Conservation (phyloP, 2,888 invertebrate species). For the Gnatocerus cornutus region DNA sequence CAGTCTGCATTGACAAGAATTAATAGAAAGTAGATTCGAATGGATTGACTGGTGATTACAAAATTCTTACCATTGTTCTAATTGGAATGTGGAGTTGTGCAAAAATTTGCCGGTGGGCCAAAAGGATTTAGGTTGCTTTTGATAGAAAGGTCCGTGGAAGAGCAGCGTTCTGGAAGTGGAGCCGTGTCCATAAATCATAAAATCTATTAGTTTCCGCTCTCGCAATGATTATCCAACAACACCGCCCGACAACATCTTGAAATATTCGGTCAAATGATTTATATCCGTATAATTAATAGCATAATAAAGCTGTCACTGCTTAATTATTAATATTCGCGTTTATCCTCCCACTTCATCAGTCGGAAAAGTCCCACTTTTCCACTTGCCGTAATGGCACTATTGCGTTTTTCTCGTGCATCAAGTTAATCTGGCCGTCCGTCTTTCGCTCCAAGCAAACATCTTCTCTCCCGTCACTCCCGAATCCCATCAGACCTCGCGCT, state of each 20-base stretch:
- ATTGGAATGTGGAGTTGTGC: constrained; percentile 3
- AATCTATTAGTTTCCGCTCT: constrained; percentile 2
- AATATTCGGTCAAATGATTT: constrained; percentile 37
- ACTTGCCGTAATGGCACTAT: constrained; percentile 45
- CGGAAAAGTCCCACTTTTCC: constrained; percentile 26
- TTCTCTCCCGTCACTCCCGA: constrained; percentile 52
- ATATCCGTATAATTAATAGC: constrained; percentile 31
- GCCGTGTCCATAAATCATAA: constrained; percentile 1
- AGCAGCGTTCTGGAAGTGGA: no score
- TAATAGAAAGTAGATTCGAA: constrained; percentile 35
- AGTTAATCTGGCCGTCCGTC: constrained; percentile 57
- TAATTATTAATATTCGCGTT: constrained; percentile 31
- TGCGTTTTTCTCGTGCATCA: constrained; percentile 53
- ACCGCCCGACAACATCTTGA: constrained; percentile 8
- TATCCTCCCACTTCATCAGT: constrained; percentile 1
- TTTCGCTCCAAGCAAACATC: constrained; percentile 55
- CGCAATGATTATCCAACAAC: not conserved
- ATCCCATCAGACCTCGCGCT: constrained; percentile 54
- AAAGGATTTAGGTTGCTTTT: not conserved
- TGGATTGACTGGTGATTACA: constrained; percentile 16
- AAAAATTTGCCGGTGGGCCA: not conserved
- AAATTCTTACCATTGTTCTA: constrained; percentile 31
- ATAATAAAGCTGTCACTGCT: constrained; percentile 36
- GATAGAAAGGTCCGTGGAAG: not conserved
- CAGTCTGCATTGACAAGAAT: constrained; percentile 28